These are phyloP conservation scores for Adrianichthys oophorus DNA, from an alignment of 2,797 vertebrate species.

Conservation along the genomic window DNA sequence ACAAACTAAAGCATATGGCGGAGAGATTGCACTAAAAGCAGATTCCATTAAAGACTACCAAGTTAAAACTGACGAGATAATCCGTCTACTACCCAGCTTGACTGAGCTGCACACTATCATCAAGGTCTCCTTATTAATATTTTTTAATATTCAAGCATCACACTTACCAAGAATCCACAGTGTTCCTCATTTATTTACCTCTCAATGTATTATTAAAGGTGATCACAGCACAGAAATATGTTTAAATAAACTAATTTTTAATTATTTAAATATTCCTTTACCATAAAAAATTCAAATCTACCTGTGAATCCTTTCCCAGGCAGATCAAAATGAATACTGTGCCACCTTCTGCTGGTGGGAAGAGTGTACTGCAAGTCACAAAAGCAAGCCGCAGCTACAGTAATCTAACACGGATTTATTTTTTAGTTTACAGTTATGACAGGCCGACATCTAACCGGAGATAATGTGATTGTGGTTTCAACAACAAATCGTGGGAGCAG, in stretches of 20 bases:
- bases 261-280: no score
- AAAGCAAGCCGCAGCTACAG: conserved; percentile 6
- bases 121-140: conserved; percentile 11
- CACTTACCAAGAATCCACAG: background rate
- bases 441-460: conserved; percentile 33
- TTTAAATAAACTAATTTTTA: no score
- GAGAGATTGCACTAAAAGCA: conserved; percentile 48
- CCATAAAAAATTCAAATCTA: no score
- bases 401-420: conserved; percentile 17
- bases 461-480: conserved; percentile 32
- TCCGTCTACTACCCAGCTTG: conserved; percentile 25
- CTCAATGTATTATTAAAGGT: no score
- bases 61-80: conserved; percentile 41
- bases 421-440: conserved; percentile 29
- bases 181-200: no score
- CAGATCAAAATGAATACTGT: conserved; percentile 15
- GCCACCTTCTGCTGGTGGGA: conserved; percentile 56
- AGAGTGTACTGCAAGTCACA: conserved; percentile 32
- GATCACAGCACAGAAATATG: no score
- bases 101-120: conserved; percentile 22
- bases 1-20: conserved; percentile 33
- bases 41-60: conserved; percentile 33
- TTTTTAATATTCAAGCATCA: background rate
- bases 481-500: conserved; percentile 42
- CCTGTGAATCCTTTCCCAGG: no score